A percentile compares a stretch with the other conserved stretches of the same genome.
Evolutionary conservation across 2,888 invertebrate species (phyloP).

Genomic region (Cybosia mesomella): DNA sequence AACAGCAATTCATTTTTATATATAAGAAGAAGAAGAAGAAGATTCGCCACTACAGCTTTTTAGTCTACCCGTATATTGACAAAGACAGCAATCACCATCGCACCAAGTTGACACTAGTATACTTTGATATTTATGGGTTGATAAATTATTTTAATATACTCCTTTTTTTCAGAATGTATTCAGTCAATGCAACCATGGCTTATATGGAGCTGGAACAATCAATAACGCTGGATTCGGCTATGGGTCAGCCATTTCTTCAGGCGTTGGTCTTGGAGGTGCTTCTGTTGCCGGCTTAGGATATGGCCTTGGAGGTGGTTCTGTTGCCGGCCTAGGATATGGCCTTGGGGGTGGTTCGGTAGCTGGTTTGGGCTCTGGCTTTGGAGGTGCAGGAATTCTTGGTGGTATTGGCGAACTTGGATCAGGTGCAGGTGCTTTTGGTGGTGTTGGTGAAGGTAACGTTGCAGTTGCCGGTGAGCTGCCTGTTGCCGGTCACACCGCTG

Average conservation of each 20-base stretch:
- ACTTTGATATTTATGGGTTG: too few species aligned
- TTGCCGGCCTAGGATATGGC: too few species aligned
- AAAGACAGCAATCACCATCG: too few species aligned
- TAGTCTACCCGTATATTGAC: too few species aligned
- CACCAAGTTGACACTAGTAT: too few species aligned
- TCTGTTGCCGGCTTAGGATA: background rate
- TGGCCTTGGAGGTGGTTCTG: constrained; percentile 2
- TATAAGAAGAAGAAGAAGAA: too few species aligned
- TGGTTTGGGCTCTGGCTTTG: background rate
- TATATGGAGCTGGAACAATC: background rate
- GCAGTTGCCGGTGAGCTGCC: constrained; percentile 53
- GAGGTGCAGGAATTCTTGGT: background rate
- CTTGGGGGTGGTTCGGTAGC: background rate
- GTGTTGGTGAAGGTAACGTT: constrained; percentile 42
- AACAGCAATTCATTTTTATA: too few species aligned
- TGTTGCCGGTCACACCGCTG: constrained; percentile 50
- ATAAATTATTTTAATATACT: too few species aligned
- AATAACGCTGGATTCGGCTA: background rate
- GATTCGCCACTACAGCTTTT: too few species aligned
- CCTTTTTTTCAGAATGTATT: constrained; percentile 7
- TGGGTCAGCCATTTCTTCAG: background rate
- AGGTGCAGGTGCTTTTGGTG: constrained; percentile 13
- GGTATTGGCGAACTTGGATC: background rate
- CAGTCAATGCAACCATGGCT: constrained; percentile 5
- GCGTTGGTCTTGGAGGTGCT: background rate